Conservation (phyloP, 1,140 invertebrate genomes). For the Plutomurus gul region DNA sequence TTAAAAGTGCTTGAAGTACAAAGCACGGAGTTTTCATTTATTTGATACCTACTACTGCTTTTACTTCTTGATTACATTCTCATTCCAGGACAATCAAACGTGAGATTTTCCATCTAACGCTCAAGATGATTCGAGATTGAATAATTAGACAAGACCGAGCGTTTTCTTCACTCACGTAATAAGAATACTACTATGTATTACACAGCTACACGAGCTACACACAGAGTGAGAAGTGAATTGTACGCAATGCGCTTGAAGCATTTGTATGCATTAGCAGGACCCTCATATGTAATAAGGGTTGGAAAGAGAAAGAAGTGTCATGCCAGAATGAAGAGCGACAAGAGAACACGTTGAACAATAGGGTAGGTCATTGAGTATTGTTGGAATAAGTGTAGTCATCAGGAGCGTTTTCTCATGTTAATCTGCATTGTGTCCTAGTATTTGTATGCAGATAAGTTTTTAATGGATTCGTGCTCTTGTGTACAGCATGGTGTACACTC, state of each 20-base stretch:
- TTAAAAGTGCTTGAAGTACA: not conserved
- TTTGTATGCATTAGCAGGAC: conserved; percentile 17
- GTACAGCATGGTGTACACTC: not conserved
- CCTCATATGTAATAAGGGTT: not conserved
- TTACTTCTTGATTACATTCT: conserved; percentile 25
- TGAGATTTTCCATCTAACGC: not conserved
- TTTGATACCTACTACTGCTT: conserved; percentile 5
- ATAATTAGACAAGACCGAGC: not conserved
- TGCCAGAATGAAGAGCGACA: not conserved
- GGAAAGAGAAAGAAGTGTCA: not conserved
- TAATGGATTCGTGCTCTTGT: not conserved
- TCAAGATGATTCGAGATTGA: not conserved
- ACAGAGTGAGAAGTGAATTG: not conserved
- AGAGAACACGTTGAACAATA: conserved; percentile 15
- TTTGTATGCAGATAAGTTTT: not conserved
- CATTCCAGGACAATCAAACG: conserved; percentile 9
- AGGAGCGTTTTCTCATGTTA: not conserved
- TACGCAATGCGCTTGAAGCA: not conserved
- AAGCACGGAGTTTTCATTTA: conserved; percentile 11
- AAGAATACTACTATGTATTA: no score
- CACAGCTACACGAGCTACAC: not conserved
- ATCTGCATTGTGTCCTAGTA: not conserved
- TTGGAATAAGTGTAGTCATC: not conserved
- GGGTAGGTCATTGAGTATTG: conserved; percentile 2
- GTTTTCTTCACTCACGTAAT: not conserved